Conservation (phyloP, 2,113 vertebrate species). For the Pygoscelis antarcticus region DNA sequence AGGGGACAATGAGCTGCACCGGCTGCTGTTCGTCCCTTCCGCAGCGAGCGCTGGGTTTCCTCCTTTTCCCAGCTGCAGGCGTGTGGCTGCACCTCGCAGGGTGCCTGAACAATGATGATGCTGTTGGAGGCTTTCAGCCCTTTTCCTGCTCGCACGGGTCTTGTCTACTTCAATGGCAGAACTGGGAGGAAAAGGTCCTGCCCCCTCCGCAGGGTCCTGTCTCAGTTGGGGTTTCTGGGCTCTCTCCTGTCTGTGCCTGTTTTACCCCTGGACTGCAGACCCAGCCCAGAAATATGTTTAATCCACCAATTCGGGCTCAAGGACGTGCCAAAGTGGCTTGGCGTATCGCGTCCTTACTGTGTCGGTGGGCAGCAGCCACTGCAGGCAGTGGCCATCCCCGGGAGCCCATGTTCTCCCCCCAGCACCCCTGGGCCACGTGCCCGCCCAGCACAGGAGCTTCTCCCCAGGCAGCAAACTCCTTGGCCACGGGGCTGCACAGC, state of each 20-base stretch:
- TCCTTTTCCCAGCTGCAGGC: background rate
- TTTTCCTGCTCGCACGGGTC: background rate
- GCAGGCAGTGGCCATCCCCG: rapidly evolving
- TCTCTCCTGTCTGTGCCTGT: background rate
- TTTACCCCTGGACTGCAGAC: background rate
- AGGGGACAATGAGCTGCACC: rapidly evolving
- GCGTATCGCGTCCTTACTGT: rapidly evolving
- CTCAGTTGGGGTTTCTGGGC: background rate
- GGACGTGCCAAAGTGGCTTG: rapidly evolving
- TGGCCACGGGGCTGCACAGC: rapidly evolving
- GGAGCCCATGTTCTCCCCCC: background rate
- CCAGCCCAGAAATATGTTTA: background rate
- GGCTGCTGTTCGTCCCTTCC: background rate
- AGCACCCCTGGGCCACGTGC: rapidly evolving
- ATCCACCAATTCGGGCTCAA: background rate
- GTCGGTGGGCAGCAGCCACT: background rate
- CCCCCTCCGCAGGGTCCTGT: rapidly evolving
- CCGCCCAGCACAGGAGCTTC: background rate
- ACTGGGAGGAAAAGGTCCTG: background rate
- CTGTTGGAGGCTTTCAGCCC: background rate
- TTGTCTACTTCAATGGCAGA: background rate
- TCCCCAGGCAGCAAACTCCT: background rate
- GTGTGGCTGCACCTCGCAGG: background rate
- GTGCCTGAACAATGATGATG: rapidly evolving
- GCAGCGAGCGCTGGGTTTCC: background rate